phyloP scores from a whole-genome alignment of 92 coral and sea anemone genomes.

The Phenganax marumi region DNA sequence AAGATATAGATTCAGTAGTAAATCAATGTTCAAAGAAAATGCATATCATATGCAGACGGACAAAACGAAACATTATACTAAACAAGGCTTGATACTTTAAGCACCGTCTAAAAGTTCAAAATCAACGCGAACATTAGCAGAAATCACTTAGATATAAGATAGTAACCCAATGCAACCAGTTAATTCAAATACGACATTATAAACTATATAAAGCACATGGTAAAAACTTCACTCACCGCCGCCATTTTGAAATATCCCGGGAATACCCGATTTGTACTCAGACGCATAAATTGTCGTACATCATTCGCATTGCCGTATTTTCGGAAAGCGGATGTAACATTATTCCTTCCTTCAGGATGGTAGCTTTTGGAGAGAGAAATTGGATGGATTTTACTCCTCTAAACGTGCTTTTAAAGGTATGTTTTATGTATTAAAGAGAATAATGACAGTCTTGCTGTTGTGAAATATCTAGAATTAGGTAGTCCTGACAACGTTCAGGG shows the following conservation, averaged over 20 bases:
- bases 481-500: no score
- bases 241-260: slow-evolving; percentile 84
- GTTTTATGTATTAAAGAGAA: background rate
- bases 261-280: slow-evolving; percentile 1
- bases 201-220: slow-evolving; percentile 68
- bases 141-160: background rate
- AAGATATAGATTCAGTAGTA: no score
- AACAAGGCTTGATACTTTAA: background rate
- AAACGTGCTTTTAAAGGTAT: slow-evolving; percentile 79
- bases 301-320: background rate
- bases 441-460: no score
- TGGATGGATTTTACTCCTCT: slow-evolving; percentile 69
- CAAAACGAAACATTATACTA: no score
- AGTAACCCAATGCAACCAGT: background rate
- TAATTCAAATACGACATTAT: background rate
- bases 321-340: background rate
- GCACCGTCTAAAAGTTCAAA: background rate
- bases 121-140: background rate
- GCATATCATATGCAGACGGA: no score
- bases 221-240: slow-evolving; percentile 78
- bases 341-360: slow-evolving; percentile 58
- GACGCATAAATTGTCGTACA: background rate
- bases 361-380: slow-evolving; percentile 68
- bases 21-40: no score
- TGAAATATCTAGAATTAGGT: no score